Evolutionary conservation across 1,140 invertebrate species (phyloP), one percentile per base, ranked within the genome.

Genomic region (Drosophila tropicalis): DNA sequence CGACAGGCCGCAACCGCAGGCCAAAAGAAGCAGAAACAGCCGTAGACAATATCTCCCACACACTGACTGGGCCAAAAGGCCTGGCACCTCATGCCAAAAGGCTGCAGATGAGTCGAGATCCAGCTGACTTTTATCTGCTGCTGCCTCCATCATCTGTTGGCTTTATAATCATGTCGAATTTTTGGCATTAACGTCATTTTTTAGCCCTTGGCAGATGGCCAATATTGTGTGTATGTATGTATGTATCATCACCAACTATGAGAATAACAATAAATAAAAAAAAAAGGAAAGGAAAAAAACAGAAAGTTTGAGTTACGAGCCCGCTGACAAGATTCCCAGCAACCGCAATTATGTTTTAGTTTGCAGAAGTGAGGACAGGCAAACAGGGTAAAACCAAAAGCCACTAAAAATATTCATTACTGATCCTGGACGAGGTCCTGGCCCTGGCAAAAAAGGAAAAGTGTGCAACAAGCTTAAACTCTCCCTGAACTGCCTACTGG

Each of bases 161-260:
- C 70, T 70, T 64, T 72, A 78, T 75, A 80, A 87, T 89, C 76
- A 68, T 89, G 70, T 77, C 73, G 66, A 61, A 62, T 74, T 78
- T 76, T 80, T 80, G 70, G 69, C 73, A 84, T 84, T 74, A 72
- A 83, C 70, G 83, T 79, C 80, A 76, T 79, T 77, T 87, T 77
- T 70, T 67, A 71, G 54, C 19, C 65, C 62, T 51, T 87, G 83
- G 79, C 83, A 79, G 64, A 64, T 83, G 72, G 64, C 82, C 81
- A 86, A 82, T 76, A 73, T 73, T 73, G 40, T 68, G 62, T 51
- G 44, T 47, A 36, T 34, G 25, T 25, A 25, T 29, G 29, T 29
- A 29, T 29, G 29, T 29, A 29, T 12, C 34, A 36, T 12, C 34
- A 19, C 44, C 44, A n/a, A 22, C 64, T 57, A 67, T 29, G 54